Percentiles rank a stretch among this genome's conserved stretches.
These are phyloP conservation scores for Brienomyrus brachyistius DNA, from an alignment of 2,113 vertebrate genomes.

Conservation along the genomic window DNA sequence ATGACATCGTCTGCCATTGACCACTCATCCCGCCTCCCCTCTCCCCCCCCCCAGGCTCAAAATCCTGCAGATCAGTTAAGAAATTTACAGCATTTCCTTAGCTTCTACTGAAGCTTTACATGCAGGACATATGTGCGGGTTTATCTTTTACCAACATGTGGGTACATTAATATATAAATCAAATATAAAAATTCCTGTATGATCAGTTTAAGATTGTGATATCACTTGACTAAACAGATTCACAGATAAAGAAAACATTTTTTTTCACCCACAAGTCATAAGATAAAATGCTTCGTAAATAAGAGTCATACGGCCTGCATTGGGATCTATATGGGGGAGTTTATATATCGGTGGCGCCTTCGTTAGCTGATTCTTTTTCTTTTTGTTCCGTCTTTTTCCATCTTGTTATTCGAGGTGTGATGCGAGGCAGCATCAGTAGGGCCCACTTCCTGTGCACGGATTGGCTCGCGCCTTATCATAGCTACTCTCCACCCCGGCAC, in stretches of 20 bases:
- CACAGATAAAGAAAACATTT: background rate
- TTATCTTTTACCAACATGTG: background rate
- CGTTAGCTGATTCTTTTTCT: background rate
- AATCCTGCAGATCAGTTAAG: background rate
- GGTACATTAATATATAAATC: background rate
- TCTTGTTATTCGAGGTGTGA: background rate
- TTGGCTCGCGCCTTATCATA: background rate
- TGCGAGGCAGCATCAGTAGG: background rate
- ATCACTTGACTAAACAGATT: background rate
- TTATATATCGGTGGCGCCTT: background rate
- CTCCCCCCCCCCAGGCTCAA: background rate
- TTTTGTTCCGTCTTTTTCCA: background rate
- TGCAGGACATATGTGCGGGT: background rate
- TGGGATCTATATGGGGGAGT: background rate
- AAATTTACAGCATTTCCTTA: background rate
- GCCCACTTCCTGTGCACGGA: background rate
- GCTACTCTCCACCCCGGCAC: constrained; percentile 45
- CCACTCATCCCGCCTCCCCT: background rate
- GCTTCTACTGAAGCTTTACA: background rate
- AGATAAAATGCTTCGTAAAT: background rate
- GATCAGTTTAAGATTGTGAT: background rate
- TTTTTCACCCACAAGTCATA: background rate
- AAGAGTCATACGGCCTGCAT: background rate
- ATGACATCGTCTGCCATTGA: background rate
- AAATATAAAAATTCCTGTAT: background rate